Conservation (phyloP, 2,888 invertebrate genomes). For the Nomada flava region DNA sequence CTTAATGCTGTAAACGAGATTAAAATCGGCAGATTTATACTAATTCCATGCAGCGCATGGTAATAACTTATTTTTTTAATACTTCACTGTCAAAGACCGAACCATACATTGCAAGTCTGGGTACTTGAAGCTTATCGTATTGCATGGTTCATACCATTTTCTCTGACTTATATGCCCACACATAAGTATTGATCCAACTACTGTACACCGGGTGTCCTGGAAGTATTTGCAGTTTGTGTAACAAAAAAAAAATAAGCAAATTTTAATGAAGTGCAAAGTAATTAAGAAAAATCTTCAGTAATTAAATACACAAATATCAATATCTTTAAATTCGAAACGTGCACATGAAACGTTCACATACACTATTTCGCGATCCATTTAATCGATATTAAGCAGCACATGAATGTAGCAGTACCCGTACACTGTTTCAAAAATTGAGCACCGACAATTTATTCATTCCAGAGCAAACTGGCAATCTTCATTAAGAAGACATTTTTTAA, state of each 20-base stretch:
- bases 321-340: too few species aligned
- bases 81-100: conserved; percentile 10
- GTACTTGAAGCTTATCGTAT: conserved; percentile 20
- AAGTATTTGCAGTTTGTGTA: neutral
- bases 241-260: neutral
- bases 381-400: too few species aligned
- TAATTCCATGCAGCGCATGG: neutral
- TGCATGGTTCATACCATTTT: conserved; percentile 27
- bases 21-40: conserved; percentile 1
- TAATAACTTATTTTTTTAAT: conserved; percentile 25
- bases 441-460: too few species aligned
- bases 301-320: too few species aligned
- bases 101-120: neutral
- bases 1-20: conserved; percentile 12
- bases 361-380: too few species aligned
- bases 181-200: conserved; percentile 34
- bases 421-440: too few species aligned
- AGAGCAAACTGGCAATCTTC: too few species aligned
- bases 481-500: too few species aligned
- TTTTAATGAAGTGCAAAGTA: neutral
- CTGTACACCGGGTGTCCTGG: conserved; percentile 10
- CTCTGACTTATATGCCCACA: conserved; percentile 30
- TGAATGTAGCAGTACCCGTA: too few species aligned
- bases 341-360: too few species aligned
- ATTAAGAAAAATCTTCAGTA: neutral